Percentiles rank a stretch among this genome's conserved stretches.
These are phyloP conservation scores for Microctenopoma steveboyesi DNA, from an alignment of 2,797 vertebrate species.

Conservation along the genomic window DNA sequence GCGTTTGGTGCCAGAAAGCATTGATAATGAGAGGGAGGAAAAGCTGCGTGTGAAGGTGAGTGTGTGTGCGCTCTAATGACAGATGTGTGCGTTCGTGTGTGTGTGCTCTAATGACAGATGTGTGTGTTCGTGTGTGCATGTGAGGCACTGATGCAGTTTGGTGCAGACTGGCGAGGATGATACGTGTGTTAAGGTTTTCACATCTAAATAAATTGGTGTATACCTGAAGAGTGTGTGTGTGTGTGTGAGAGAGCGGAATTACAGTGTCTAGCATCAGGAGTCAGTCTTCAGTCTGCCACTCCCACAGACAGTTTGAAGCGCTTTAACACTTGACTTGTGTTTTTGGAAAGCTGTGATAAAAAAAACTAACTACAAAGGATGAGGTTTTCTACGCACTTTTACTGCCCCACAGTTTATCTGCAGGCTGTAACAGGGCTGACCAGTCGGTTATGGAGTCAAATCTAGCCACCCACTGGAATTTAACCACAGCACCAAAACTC, in stretches of 20 bases:
- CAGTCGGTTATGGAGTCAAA: not conserved
- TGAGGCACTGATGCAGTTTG: not conserved
- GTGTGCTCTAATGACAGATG: constrained; percentile 13
- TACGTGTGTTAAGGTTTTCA: constrained; percentile 26
- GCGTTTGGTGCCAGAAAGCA: constrained; percentile 52
- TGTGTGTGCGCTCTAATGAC: constrained; percentile 26
- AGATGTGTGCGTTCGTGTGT: constrained; percentile 25
- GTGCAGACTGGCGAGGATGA: constrained; percentile 3
- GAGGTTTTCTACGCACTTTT: not conserved
- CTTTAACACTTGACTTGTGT: not conserved
- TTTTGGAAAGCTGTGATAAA: constrained; percentile 1
- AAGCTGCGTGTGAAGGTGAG: constrained; percentile 38
- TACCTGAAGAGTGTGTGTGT: not conserved
- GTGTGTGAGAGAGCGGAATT: not conserved
- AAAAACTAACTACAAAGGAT: not conserved
- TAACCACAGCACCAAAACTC: not conserved
- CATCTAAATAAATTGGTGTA: constrained; percentile 11
- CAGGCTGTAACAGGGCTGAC: constrained; percentile 8
- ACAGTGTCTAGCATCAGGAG: constrained; percentile 5
- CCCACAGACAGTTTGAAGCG: constrained; percentile 29
- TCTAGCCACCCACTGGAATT: not conserved
- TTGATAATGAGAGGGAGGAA: constrained; percentile 65
- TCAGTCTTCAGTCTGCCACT: constrained; percentile 3
- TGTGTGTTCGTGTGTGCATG: constrained; percentile 33
- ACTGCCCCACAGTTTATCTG: constrained; percentile 1